phyloP scores from a whole-genome alignment of 2,797 vertebrate genomes.

The Ptychobarbus kaznakovi region DNA sequence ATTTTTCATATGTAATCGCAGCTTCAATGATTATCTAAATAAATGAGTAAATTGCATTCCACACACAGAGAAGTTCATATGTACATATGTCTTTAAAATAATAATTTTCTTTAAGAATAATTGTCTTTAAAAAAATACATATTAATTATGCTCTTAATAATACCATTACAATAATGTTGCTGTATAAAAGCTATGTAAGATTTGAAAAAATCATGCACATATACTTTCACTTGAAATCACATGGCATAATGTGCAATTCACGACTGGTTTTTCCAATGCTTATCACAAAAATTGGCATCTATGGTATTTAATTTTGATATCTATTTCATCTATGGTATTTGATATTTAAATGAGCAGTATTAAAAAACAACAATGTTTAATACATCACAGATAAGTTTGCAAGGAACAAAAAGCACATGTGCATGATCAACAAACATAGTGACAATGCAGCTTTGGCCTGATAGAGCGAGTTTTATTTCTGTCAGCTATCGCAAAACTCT shows the following conservation, averaged over 20 bases:
- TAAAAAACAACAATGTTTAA: background rate
- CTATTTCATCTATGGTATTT: too few species aligned
- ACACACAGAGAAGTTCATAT: too few species aligned
- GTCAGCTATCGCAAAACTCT: background rate
- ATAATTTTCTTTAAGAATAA: background rate
- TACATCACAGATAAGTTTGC: background rate
- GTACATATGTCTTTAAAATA: background rate
- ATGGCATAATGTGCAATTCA: background rate
- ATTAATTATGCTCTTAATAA: background rate
- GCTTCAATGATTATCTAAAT: background rate
- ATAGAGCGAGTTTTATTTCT: background rate
- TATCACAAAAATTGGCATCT: background rate
- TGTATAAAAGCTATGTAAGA: background rate
- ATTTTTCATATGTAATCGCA: background rate
- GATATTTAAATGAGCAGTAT: background rate
- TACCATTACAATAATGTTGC: background rate
- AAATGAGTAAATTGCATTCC: background rate
- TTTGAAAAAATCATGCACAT: background rate
- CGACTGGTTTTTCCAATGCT: background rate
- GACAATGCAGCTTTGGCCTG: background rate
- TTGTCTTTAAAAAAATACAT: background rate
- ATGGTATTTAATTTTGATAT: too few species aligned
- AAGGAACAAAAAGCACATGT: background rate
- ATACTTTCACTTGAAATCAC: background rate
- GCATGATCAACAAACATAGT: background rate